Conservation (phyloP, 2,113 vertebrate genomes). For the Phasianus colchicus region DNA sequence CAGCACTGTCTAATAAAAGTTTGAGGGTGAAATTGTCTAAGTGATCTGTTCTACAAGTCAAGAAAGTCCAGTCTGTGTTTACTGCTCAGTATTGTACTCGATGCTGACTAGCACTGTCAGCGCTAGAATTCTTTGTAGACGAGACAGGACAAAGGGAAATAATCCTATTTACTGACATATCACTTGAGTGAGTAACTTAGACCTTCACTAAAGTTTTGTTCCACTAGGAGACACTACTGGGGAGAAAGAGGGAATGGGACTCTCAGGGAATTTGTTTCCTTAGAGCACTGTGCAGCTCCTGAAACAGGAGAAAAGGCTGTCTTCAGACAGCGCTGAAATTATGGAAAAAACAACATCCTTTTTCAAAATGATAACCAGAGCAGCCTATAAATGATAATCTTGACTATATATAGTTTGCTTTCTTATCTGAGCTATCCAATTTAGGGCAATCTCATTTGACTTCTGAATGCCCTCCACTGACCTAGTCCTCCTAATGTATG, state of each 20-base stretch:
- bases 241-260: not conserved
- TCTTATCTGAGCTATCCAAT: accelerated
- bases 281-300: not conserved
- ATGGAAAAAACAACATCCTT: not conserved
- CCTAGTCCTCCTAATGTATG: not conserved
- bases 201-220: not conserved
- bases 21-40: not conserved
- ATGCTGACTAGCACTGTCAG: not conserved
- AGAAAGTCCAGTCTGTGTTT: not conserved
- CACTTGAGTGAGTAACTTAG: not conserved
- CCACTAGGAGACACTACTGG: not conserved
- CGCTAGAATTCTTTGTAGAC: accelerated
- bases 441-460: not conserved
- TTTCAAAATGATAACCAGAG: not conserved
- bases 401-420: not conserved
- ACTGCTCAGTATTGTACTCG: not conserved
- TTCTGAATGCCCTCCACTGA: not conserved
- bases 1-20: not conserved
- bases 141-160: not conserved
- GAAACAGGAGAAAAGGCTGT: not conserved
- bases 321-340: not conserved
- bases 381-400: not conserved
- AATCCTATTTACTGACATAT: not conserved
- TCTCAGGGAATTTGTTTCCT: not conserved
- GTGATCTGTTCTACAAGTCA: not conserved